Evolutionary conservation across 2,888 invertebrate species (phyloP), one percentile per base, ranked within the genome.

Genomic region (Dioctria rufipes): DNA sequence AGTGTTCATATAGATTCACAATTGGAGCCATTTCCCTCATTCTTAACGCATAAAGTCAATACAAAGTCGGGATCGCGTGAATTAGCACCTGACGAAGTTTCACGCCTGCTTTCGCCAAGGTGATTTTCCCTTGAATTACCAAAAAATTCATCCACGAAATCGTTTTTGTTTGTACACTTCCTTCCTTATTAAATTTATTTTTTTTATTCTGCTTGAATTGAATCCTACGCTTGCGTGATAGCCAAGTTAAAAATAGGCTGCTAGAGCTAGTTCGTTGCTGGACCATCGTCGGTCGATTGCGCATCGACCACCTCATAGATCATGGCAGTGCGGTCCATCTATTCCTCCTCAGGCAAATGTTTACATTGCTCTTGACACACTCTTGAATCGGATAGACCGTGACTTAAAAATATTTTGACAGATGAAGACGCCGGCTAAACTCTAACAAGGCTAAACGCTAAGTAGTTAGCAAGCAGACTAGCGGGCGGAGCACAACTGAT

Each of bases 61-160:
- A 81, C 42, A 65, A 71, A 39, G 49, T 61, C 66, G 66, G n/a
- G 67, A 77, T 65, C 43, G 25, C 9, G 49, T 60, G 78, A 78
- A 81, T 81, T 81, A 81, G 69, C 81, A 81, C 81, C 81, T 81
- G 81, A 69, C 78, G 60, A 42, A 60, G 49, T 71, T 61, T 61
- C 60, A 60, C 42, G 80, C 60, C 40, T 79, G 66, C 49, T 65
- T 79, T 51, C 13, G 42, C 25, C 75, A 39, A 5, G 11, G 61
- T 9, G 25, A 61, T 43, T 75, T 75, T 40, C 61, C 13, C 11
- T 25, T 6, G 3, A 43, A 13, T 9, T 9, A 13, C 13, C 9
- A 37, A 58, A 75, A 58, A 75, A 39, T 39, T 4, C 40, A 58
- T 13, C 58, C 54, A 73, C 73, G 73, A 73, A 58, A 42, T 75